phyloP scores from a whole-genome alignment of 2,888 invertebrate genomes.

The Scrobipalpa atriplicella region DNA sequence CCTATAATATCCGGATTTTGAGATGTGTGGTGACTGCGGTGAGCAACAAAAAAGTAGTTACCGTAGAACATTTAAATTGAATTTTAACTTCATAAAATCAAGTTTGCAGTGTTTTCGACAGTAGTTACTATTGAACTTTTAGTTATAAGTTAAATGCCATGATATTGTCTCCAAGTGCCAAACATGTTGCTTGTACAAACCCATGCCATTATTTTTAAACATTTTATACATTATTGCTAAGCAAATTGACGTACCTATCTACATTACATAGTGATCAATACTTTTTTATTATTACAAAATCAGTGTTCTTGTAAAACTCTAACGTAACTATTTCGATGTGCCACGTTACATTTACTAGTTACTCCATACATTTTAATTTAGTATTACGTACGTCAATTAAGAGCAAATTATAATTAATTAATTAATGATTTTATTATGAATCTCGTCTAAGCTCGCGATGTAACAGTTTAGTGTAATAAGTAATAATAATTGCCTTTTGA shows the following conservation, averaged over 20 bases:
- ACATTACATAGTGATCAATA: no score
- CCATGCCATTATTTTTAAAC: conserved; percentile 54
- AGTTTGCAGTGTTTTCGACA: not conserved
- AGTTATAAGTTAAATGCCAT: conserved; percentile 23
- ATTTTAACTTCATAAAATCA: not conserved
- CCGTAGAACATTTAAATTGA: no score
- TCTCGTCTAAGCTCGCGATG: not conserved
- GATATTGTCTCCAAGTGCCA: conserved; percentile 65
- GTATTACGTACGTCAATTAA: not conserved
- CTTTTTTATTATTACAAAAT: no score
- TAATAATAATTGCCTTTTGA: conserved; percentile 50
- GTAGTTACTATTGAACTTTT: not conserved
- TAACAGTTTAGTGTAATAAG: no score
- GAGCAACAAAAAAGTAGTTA: no score
- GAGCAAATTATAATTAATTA: conserved; percentile 13
- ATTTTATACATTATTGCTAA: conserved; percentile 1
- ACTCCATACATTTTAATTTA: no score
- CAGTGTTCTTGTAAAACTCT: no score
- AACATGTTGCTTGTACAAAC: conserved; percentile 68
- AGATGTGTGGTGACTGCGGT: no score
- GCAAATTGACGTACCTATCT: conserved; percentile 10
- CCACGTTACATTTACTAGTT: no score
- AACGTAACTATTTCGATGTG: no score
- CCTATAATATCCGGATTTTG: no score
- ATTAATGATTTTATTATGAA: not conserved